Evolutionary conservation across 2,797 vertebrate genomes (phyloP).

Genomic region (Sebastes hopkinsi): DNA sequence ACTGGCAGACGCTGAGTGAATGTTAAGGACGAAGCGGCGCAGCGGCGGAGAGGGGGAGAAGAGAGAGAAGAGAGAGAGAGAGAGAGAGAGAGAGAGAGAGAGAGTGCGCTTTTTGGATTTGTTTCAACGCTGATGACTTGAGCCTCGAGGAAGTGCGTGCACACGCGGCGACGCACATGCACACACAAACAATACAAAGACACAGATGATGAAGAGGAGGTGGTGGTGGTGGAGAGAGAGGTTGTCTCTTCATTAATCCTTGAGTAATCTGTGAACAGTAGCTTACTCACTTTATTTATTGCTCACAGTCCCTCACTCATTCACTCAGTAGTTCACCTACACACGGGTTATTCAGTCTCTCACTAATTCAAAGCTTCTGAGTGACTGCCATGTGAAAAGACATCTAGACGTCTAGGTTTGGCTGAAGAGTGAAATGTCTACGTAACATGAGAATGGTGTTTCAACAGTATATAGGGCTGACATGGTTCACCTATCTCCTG

Average conservation of each 20-base stretch:
- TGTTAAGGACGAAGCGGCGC: slow-evolving; percentile 54
- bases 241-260: slow-evolving; percentile 38
- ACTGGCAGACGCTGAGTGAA: slow-evolving; percentile 59
- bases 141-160: slow-evolving; percentile 39
- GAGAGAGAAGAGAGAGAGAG: neutral
- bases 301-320: neutral
- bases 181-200: neutral
- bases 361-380: neutral
- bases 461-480: neutral
- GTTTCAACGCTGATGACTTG: slow-evolving; percentile 60
- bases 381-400: neutral
- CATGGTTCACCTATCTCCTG: fast-evolving
- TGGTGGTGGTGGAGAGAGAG: neutral
- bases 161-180: neutral
- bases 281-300: slow-evolving; percentile 20
- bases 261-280: slow-evolving; percentile 14
- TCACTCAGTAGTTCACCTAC: no score
- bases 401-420: fast-evolving
- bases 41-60: neutral
- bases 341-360: neutral
- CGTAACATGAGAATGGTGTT: neutral
- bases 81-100: slow-evolving; percentile 8
- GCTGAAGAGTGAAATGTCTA: neutral
- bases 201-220: neutral
- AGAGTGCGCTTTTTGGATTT: slow-evolving; percentile 33